phyloP scores from a whole-genome alignment of 2,888 invertebrate species.

The Diarsia mendica region DNA sequence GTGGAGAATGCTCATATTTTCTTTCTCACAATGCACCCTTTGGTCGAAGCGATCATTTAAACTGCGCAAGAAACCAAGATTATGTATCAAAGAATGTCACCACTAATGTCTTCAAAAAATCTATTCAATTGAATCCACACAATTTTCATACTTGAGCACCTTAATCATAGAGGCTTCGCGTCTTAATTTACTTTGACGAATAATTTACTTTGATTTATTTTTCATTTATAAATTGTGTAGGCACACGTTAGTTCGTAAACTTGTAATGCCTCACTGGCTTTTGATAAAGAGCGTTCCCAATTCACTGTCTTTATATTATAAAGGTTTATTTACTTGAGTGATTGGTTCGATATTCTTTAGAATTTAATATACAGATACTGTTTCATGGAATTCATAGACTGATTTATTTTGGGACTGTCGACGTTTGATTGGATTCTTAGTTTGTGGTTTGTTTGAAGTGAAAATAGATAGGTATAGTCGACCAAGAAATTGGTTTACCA shows the following conservation, averaged over 20 bases:
- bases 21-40: slow-evolving; percentile 28
- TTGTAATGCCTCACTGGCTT: slow-evolving; percentile 42
- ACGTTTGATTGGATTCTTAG: not conserved
- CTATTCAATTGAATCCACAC: slow-evolving; percentile 35
- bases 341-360: slow-evolving; percentile 20
- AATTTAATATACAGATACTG: slow-evolving; percentile 3
- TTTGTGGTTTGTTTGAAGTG: not conserved
- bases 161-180: slow-evolving; percentile 22
- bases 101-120: slow-evolving; percentile 48
- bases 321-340: slow-evolving; percentile 32
- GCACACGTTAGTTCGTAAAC: slow-evolving; percentile 40
- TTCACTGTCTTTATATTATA: slow-evolving; percentile 43
- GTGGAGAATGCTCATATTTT: slow-evolving; percentile 46
- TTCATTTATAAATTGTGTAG: slow-evolving; percentile 11
- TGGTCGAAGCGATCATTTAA: slow-evolving; percentile 62
- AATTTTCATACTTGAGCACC: slow-evolving; percentile 20
- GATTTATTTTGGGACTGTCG: slow-evolving; percentile 3
- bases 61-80: slow-evolving; percentile 49
- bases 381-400: not conserved
- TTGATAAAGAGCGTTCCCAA: slow-evolving; percentile 42
- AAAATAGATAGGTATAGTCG: not conserved
- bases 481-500: too few relatives aligned
- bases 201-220: too few relatives aligned
- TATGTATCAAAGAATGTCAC: slow-evolving; percentile 36
- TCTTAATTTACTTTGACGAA: slow-evolving; percentile 49